These are phyloP conservation scores for Crocuta crocuta DNA, from an alignment of 2,113 vertebrate genomes.

Conservation along the genomic window DNA sequence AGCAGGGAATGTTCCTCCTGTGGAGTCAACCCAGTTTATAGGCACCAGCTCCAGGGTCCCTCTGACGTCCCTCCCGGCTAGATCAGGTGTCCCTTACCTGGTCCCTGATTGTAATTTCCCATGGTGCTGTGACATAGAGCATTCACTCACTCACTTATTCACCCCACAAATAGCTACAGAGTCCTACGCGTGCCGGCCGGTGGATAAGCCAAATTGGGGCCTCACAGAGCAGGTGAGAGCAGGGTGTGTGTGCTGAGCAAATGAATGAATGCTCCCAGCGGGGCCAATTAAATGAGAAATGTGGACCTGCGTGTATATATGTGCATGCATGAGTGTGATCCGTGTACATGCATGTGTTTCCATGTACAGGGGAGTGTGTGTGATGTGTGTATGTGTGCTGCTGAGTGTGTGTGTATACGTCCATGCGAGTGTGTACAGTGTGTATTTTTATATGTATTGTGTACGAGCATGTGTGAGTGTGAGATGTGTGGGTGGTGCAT, in stretches of 20 bases:
- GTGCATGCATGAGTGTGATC: background rate
- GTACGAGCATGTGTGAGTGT: background rate
- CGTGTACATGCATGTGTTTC: background rate
- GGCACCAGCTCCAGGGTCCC: background rate
- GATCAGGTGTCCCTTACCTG: background rate
- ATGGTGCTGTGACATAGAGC: accelerated
- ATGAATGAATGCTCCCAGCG: too few species aligned
- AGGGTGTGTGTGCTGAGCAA: background rate
- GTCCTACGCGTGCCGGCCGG: accelerated
- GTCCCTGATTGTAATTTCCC: background rate
- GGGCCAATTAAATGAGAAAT: background rate
- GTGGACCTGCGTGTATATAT: background rate
- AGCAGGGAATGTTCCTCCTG: background rate
- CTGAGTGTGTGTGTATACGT: too few species aligned
- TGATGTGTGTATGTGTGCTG: background rate
- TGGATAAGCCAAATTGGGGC: accelerated
- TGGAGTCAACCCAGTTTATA: background rate
- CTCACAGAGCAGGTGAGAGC: accelerated
- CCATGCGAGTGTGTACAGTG: background rate
- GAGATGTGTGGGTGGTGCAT: background rate
- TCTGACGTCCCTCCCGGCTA: background rate
- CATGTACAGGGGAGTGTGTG: too few species aligned
- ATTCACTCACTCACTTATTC: background rate
- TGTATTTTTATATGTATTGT: background rate
- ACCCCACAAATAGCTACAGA: background rate